Evolutionary conservation across 1,140 invertebrate genomes (phyloP).

Genomic region (Dreissena rostriformis): DNA sequence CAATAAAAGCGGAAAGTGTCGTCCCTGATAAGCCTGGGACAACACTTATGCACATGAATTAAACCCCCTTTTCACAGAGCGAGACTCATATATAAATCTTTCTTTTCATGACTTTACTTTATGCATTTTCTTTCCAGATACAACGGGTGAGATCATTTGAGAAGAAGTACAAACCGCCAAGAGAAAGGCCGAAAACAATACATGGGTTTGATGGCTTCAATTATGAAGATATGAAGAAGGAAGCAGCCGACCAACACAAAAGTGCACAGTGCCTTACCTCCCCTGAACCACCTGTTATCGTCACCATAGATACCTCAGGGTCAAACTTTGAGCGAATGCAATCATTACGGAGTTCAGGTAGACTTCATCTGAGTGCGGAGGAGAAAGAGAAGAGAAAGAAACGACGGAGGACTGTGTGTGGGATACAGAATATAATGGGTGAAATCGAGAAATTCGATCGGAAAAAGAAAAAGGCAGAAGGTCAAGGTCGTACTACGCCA

Average conservation of each 20-base stretch:
- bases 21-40: too few species aligned
- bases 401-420: slow-evolving; percentile 70
- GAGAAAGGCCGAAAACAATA: slow-evolving; percentile 68
- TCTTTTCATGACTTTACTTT: too few species aligned
- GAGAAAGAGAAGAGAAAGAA: slow-evolving; percentile 62
- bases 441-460: slow-evolving; percentile 76
- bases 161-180: slow-evolving; percentile 71
- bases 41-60: too few species aligned
- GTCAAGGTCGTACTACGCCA: slow-evolving; percentile 38
- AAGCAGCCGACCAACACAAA: slow-evolving; percentile 52
- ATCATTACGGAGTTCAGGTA: slow-evolving; percentile 68
- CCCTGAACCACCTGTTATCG: slow-evolving; percentile 60
- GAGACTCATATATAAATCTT: too few species aligned
- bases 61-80: too few species aligned
- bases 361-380: slow-evolving; percentile 54
- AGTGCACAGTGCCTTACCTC: slow-evolving; percentile 66
- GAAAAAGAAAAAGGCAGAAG: slow-evolving; percentile 54
- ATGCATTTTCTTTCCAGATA: slow-evolving; percentile 52
- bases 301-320: slow-evolving; percentile 76
- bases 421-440: slow-evolving; percentile 72
- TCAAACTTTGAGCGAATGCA: slow-evolving; percentile 74
- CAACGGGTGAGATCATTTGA: slow-evolving; percentile 64
- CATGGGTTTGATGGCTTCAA: slow-evolving; percentile 64
- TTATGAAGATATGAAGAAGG: slow-evolving; percentile 54
- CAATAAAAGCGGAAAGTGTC: too few species aligned